Evolutionary conservation across 2,797 vertebrate genomes (phyloP).

Genomic region (Tinamus major): DNA sequence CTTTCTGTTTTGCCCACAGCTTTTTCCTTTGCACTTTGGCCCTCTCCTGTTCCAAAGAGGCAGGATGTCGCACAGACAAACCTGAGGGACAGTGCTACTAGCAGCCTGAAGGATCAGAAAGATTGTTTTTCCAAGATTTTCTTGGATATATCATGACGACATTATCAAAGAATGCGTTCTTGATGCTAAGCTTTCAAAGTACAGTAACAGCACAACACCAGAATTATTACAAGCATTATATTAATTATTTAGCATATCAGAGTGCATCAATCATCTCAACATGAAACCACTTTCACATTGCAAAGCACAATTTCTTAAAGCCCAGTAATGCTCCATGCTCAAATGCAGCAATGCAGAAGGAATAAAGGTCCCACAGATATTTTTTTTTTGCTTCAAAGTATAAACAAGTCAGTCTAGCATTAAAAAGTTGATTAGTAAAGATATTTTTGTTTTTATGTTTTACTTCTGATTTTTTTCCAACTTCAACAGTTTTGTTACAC

Average conservation of each 20-base stretch:
- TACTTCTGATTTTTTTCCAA: neutral
- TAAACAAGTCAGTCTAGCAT: neutral
- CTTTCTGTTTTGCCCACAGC: neutral
- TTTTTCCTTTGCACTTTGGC: neutral
- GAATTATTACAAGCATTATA: neutral
- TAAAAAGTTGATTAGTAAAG: neutral
- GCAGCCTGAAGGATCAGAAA: neutral
- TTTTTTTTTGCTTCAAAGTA: neutral
- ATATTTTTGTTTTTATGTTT: conserved; percentile 45
- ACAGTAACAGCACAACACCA: neutral
- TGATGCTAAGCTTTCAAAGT: neutral
- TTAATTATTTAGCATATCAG: conserved; percentile 61
- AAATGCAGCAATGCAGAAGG: conserved; percentile 14
- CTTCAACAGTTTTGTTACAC: conserved; percentile 13
- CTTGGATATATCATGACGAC: neutral
- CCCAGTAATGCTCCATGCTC: neutral
- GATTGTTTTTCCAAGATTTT: neutral
- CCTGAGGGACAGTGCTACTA: neutral
- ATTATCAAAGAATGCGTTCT: neutral
- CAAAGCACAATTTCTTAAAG: conserved; percentile 52
- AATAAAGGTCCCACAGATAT: conserved; percentile 11
- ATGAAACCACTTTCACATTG: conserved; percentile 7
- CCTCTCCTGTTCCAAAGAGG: neutral
- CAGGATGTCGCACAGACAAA: neutral
- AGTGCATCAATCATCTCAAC: conserved; percentile 34